Evolutionary conservation across 1,140 invertebrate species (phyloP).

Genomic region (Meteorus sp.): DNA sequence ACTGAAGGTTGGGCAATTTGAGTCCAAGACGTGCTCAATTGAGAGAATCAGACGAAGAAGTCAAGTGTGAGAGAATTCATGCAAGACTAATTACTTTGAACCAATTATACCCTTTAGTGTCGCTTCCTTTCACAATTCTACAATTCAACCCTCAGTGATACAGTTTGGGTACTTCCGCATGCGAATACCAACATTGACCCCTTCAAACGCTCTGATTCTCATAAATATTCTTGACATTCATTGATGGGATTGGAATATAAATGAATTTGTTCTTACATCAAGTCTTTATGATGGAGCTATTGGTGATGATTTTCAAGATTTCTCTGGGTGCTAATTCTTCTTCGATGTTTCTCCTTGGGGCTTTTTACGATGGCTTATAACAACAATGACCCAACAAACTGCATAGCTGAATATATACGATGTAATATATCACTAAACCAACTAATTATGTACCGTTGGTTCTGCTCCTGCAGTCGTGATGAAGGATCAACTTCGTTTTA

Average conservation of each 20-base stretch:
- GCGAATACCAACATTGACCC: neutral
- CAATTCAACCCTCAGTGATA: too few species aligned
- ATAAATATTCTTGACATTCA: too few species aligned
- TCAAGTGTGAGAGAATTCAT: constrained; percentile 24
- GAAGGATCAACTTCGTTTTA: constrained; percentile 19
- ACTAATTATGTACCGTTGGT: constrained; percentile 25
- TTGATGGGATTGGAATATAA: too few species aligned
- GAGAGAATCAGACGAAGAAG: constrained; percentile 19
- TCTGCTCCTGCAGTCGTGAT: constrained; percentile 23
- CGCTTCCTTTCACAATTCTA: too few species aligned
- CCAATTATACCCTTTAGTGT: constrained; percentile 49
- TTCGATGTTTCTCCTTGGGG: neutral
- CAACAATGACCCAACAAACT: constrained; percentile 15
- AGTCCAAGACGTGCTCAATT: neutral
- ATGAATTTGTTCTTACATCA: too few species aligned
- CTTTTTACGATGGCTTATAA: neutral
- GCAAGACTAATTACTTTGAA: constrained; percentile 50
- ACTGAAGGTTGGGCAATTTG: neutral
- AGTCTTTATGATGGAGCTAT: too few species aligned
- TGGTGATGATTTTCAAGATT: too few species aligned
- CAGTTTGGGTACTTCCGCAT: neutral
- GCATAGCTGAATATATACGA: constrained; percentile 25
- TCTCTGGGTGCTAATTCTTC: too few species aligned
- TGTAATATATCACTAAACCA: constrained; percentile 26
- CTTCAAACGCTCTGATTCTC: neutral